Evolutionary conservation across 2,113 vertebrate genomes (phyloP), one percentile per base, ranked within the genome.

Genomic region (Cyprinodon brontotheroides): DNA sequence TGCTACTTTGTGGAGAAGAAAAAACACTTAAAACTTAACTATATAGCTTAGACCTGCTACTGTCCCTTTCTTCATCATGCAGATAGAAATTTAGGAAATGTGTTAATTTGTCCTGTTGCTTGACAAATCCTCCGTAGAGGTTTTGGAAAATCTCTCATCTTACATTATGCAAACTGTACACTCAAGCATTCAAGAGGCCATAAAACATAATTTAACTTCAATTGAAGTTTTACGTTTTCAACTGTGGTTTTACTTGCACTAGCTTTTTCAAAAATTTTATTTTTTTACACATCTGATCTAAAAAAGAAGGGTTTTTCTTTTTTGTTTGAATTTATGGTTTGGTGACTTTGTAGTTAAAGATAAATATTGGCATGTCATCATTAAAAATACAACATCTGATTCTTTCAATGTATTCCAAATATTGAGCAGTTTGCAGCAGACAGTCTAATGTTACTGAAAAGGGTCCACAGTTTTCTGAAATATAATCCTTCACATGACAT

Each of bases 361-460:
- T n/a, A 7, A 57, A 57, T 20, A 70, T 40, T 9, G 82, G 61
- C 9, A 60, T 43, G 20, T 11, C 13, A 3, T 13, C 53, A 67
- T 72, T 79, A 75, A 65, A 20, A 29, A 57, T 50, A 37, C 62
- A 38, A 64, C 38, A 84, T 67, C 20, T 74, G 66, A 80, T 66
- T 45, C 70, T 57, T 45, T 63, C 68, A 64, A 68, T 74, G 65
- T 43, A 72, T 81, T 67, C 20, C 38, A 79, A 67, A 72, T 39
- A 84, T 78, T 64, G 68, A 76, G 45, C 57, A 39, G 17, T 41
- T 65, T 43, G n/a, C 38, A 70, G 48, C 61, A 39, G 57, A 66
- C 68, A 65, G 78, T 81, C 48, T 70, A 11, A 14, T 37, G 53
- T 76, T 82, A n/a, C 68, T 63, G 64, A 77, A 81, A 82, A 48